These are phyloP conservation scores for Bombylius major DNA, from an alignment of 2,888 invertebrate genomes.

Conservation along the genomic window DNA sequence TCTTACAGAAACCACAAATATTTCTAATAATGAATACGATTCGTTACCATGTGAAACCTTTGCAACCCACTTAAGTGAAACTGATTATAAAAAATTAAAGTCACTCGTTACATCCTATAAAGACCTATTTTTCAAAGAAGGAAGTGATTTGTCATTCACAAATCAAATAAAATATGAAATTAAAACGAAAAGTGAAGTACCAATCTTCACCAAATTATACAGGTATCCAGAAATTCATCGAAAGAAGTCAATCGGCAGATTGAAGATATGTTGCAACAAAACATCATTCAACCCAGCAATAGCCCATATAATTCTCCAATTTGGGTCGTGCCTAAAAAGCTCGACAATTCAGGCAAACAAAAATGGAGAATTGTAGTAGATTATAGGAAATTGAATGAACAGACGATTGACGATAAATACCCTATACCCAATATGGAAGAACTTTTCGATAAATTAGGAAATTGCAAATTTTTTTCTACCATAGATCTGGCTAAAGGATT, in stretches of 20 bases:
- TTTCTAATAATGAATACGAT: neutral
- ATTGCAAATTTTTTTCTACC: conserved; percentile 16
- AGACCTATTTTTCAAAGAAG: conserved; percentile 2
- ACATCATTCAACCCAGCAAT: conserved; percentile 17
- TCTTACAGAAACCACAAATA: neutral
- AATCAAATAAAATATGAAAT: conserved; percentile 3
- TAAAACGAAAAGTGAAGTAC: conserved; percentile 3
- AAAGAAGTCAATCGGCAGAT: conserved; percentile 11
- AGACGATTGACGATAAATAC: conserved; percentile 16
- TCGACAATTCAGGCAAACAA: conserved; percentile 2
- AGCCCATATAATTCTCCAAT: conserved; percentile 17
- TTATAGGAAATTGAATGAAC: conserved; percentile 10
- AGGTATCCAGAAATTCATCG: conserved; percentile 12
- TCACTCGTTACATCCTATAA: neutral
- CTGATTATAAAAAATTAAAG: neutral
- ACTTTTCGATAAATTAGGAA: conserved; percentile 18
- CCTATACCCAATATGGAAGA: conserved; percentile 17
- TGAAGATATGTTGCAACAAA: conserved; percentile 10
- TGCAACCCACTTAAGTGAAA: neutral
- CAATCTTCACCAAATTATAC: conserved; percentile 9
- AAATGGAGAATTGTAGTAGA: conserved; percentile 6
- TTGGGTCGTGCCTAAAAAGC: conserved; percentile 18
- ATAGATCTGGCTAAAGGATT: conserved; percentile 20
- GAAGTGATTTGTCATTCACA: neutral
- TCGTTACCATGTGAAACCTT: neutral